These are phyloP conservation scores for Cyprinodon diabolis DNA, from an alignment of 2,797 vertebrate species.

Conservation along the genomic window DNA sequence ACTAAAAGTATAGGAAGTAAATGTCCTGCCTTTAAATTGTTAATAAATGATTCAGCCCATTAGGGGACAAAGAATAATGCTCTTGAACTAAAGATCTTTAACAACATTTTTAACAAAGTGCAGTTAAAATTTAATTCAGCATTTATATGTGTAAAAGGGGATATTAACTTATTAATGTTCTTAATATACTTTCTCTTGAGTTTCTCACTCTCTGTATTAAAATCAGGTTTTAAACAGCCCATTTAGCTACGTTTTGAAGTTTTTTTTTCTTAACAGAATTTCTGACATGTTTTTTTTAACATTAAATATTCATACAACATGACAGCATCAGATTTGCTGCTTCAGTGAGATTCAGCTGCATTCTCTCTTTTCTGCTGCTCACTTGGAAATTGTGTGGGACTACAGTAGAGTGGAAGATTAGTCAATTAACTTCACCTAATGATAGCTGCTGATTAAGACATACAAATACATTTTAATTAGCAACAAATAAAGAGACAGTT, in stretches of 20 bases:
- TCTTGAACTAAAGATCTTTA: background rate
- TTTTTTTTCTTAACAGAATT: constrained; percentile 7
- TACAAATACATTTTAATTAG: constrained; percentile 29
- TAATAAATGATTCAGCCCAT: constrained; percentile 14
- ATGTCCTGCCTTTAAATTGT: constrained; percentile 9
- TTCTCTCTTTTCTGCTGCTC: constrained; percentile 24
- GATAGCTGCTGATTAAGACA: constrained; percentile 5
- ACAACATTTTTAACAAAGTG: constrained; percentile 13
- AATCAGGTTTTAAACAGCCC: background rate
- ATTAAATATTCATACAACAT: constrained; percentile 26
- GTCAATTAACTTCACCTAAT: constrained; percentile 31
- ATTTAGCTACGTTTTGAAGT: background rate
- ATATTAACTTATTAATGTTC: background rate
- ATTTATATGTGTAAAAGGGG: background rate
- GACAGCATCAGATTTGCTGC: constrained; percentile 15
- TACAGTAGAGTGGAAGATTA: constrained; percentile 24
- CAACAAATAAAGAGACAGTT: constrained; percentile 24
- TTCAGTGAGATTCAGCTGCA: constrained; percentile 26
- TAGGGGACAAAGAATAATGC: constrained; percentile 4
- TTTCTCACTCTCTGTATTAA: background rate
- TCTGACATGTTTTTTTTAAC: constrained; percentile 12
- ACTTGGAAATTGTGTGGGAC: constrained; percentile 34
- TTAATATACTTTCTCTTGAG: constrained; percentile 4
- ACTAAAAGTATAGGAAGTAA: background rate
- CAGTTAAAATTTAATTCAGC: constrained; percentile 4